Evolutionary conservation across 1,140 invertebrate genomes (phyloP).

Genomic region (Oedothorax gibbosus): DNA sequence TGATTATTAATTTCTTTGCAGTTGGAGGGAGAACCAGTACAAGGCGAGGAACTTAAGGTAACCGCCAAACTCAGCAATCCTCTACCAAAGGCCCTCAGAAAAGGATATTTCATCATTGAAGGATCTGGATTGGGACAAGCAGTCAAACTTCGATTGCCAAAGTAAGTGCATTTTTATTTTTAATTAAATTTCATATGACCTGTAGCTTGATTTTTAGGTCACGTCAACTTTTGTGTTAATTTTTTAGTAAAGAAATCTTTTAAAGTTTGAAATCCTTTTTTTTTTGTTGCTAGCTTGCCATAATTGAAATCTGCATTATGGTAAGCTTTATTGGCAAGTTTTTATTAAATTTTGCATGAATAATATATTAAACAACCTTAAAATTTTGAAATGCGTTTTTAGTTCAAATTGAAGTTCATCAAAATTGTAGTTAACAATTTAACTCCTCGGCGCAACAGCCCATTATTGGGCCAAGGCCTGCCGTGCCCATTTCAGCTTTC

Average conservation of each 20-base stretch:
- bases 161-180: constrained; percentile 29
- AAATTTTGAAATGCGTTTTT: not conserved
- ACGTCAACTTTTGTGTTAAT: not conserved
- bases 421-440: no score
- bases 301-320: no score
- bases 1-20: constrained; percentile 27
- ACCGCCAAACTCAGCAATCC: constrained; percentile 83
- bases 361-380: not conserved
- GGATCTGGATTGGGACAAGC: constrained; percentile 74
- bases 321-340: not conserved
- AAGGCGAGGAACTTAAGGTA: constrained; percentile 76
- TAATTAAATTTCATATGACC: not conserved
- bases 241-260: not conserved
- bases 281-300: not conserved
- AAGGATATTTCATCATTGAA: constrained; percentile 82
- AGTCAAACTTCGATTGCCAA: constrained; percentile 74
- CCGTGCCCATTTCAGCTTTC: no score
- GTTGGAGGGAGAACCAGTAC: constrained; percentile 73
- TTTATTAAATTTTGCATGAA: not conserved
- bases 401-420: no score
- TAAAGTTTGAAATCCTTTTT: not conserved
- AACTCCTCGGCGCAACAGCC: no score
- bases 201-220: not conserved
- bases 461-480: no score
- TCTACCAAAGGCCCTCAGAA: constrained; percentile 80